Conservation (phyloP, 2,797 vertebrate genomes). For the Sandelia bainsii region DNA sequence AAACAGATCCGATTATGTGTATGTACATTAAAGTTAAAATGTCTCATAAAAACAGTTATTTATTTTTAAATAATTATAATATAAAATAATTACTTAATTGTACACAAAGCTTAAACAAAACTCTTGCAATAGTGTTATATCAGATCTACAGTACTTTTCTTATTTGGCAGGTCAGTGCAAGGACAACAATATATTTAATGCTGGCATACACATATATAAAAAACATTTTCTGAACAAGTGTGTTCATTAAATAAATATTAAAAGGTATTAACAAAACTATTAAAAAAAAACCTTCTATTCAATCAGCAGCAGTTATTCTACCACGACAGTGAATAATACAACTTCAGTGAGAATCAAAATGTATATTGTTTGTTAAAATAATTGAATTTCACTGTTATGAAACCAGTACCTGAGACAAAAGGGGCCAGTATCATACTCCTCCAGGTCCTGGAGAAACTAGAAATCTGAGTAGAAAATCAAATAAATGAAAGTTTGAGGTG, state of each 20-base stretch:
- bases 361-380: not conserved
- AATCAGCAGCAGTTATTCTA: not conserved
- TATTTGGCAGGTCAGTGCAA: not conserved
- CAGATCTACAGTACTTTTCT: too few species aligned
- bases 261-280: too few species aligned
- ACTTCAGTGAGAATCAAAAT: not conserved
- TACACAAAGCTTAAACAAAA: not conserved
- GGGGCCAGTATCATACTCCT: conserved; percentile 89
- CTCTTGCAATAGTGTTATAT: too few species aligned
- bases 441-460: conserved; percentile 87
- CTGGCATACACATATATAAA: too few species aligned
- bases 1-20: conserved; percentile 4
- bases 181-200: not conserved
- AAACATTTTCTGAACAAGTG: too few species aligned
- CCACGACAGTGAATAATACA: not conserved
- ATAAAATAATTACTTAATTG: too few species aligned
- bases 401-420: conserved; percentile 88
- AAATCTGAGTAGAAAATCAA: conserved; percentile 68
- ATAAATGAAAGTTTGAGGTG: not conserved
- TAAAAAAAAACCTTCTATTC: not conserved
- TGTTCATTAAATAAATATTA: too few species aligned
- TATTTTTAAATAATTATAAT: too few species aligned
- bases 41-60: not conserved
- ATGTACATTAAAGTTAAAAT: not conserved
- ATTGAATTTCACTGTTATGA: not conserved